Evolutionary conservation across 1,140 invertebrate genomes (phyloP), one percentile per base, ranked within the genome.

Genomic region (Drosophila albomicans): DNA sequence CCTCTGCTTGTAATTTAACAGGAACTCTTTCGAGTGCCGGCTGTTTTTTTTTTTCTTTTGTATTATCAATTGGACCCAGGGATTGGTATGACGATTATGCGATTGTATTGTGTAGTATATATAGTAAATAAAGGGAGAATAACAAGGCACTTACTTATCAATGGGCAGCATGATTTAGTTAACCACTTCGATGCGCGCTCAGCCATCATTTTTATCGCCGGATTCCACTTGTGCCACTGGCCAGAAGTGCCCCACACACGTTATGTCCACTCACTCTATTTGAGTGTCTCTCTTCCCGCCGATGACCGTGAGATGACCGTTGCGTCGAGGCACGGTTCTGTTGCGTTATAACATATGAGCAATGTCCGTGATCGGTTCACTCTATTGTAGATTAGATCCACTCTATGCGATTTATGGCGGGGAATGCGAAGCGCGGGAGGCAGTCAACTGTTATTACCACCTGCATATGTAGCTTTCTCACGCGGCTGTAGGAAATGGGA

Each of bases 81-180:
- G 41, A 13, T 43, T 43, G n/a, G 38, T 13, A 25, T 45, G 13
- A 56, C 35, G 61, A 64, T 56, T 49, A 57, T 41, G 28, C 51
- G 51, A 75, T 32, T 28, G 35, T 54, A 38, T 10, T 38, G 35
- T 3, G 35, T 38, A 10, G 4, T 43, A 52, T 51, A 11, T 10
- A 7, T 45, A 65, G 49, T 56, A 52, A 65, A 28, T 54, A 51
- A 30, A 32, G 11, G 46, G 13, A 2, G 25, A 25, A 73, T 57
- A 74, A 75, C 72, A 70, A 58, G 16, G 20, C 58, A 75, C 72
- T 75, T 75, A 75, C 72, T 75, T 75, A 70, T 70, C 72, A 75
- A 70, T 70, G 58, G 10, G 28, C 11, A 65, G 28, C 62, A 75
- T 56, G 16, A 59, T 58, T 51, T 52, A 54, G 65, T 67, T 67